Conservation (phyloP, 2,888 invertebrate genomes). For the Pheosia gnoma region DNA sequence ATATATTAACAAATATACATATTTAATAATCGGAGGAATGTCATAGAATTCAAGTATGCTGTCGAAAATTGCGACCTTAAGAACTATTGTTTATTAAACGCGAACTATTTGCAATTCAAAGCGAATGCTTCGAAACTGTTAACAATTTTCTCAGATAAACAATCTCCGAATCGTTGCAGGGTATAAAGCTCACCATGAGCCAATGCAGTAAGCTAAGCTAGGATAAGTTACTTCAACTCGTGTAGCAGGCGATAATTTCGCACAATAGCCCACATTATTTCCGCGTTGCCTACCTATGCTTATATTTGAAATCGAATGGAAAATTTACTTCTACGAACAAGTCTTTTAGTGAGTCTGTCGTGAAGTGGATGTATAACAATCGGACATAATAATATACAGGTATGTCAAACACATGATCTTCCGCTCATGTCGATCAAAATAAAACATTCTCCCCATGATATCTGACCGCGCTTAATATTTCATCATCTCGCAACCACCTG, state of each 20-base stretch:
- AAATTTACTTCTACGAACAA: conserved; percentile 33
- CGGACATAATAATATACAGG: conserved; percentile 22
- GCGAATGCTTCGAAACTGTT: conserved; percentile 40
- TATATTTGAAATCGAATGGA: conserved; percentile 31
- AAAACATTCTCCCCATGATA: conserved; percentile 12
- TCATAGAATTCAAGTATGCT: conserved; percentile 16
- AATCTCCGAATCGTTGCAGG: conserved; percentile 42
- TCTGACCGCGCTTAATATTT: conserved; percentile 13
- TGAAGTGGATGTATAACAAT: conserved; percentile 20
- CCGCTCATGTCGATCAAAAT: conserved; percentile 3
- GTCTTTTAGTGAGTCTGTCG: conserved; percentile 40
- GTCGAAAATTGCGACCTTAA: conserved; percentile 1
- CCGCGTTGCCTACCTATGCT: conserved; percentile 22
- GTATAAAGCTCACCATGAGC: conserved; percentile 39
- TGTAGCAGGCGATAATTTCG: conserved; percentile 31
- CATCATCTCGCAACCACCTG: neutral
- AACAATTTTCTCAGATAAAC: conserved; percentile 34
- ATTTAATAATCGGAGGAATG: conserved; percentile 23
- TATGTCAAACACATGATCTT: conserved; percentile 15
- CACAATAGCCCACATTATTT: conserved; percentile 33
- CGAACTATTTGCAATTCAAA: conserved; percentile 31
- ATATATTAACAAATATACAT: neutral
- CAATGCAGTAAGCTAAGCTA: conserved; percentile 38
- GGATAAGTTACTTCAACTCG: conserved; percentile 14
- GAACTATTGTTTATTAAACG: neutral